phyloP scores from a whole-genome alignment of 2,797 vertebrate species.

The Danio aesculapii region DNA sequence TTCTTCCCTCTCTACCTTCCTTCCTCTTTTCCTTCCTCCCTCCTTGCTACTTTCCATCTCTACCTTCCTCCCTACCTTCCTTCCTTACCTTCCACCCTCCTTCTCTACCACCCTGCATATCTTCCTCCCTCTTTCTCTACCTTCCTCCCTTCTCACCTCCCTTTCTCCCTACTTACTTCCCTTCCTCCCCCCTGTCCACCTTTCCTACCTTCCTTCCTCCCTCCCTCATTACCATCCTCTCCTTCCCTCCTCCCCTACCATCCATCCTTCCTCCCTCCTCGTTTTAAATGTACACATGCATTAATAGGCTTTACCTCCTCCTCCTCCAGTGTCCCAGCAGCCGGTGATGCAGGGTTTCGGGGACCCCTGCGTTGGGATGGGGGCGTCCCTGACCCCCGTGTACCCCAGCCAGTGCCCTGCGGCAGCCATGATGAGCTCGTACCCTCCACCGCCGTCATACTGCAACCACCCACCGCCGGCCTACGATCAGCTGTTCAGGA shows the following conservation, averaged over 20 bases:
- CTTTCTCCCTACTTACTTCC: too few relatives aligned
- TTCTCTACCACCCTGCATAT: too few relatives aligned
- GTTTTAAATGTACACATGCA: too few relatives aligned
- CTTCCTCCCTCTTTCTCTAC: too few relatives aligned
- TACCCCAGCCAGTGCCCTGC: slow-evolving; percentile 82
- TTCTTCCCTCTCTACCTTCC: too few relatives aligned
- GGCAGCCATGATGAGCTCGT: slow-evolving; percentile 84
- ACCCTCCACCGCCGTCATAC: slow-evolving; percentile 93
- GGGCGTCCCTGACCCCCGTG: slow-evolving; percentile 79
- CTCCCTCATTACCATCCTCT: not conserved
- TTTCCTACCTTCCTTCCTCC: too few relatives aligned
- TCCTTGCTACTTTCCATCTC: too few relatives aligned
- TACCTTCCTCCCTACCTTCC: too few relatives aligned
- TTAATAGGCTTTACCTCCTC: slow-evolving; percentile 14
- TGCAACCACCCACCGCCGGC: slow-evolving; percentile 95
- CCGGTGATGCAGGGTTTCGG: slow-evolving; percentile 87
- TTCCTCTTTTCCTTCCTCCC: too few relatives aligned
- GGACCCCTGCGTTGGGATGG: slow-evolving; percentile 80
- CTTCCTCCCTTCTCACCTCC: too few relatives aligned
- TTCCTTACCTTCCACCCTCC: too few relatives aligned
- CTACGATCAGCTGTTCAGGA: slow-evolving; percentile 93
- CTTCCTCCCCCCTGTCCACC: too few relatives aligned
- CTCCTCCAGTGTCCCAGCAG: slow-evolving; percentile 86
- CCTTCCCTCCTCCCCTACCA: not conserved
- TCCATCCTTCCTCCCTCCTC: not conserved